phyloP scores from a whole-genome alignment of 2,888 invertebrate genomes.

The Dryocosmus kuriphilus region DNA sequence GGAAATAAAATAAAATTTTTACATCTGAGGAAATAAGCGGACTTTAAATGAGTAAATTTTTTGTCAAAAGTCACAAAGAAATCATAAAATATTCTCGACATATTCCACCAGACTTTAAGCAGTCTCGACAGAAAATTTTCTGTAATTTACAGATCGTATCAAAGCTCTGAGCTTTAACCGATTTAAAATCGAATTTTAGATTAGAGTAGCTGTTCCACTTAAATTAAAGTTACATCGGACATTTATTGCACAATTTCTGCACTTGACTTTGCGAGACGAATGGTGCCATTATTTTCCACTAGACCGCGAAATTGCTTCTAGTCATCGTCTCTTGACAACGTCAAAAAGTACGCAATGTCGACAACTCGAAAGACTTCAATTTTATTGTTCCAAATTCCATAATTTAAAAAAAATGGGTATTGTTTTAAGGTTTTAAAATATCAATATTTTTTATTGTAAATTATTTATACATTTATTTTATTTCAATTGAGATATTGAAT shows the following conservation, averaged over 20 bases:
- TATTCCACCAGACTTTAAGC: not conserved
- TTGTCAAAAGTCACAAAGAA: not conserved
- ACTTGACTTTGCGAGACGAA: constrained; percentile 14
- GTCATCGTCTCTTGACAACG: not conserved
- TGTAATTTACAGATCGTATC: not conserved
- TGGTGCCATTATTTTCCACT: constrained; percentile 25
- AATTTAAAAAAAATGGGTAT: not conserved
- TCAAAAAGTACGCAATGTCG: not conserved
- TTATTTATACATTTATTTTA: not conserved
- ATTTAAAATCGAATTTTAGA: constrained; percentile 2
- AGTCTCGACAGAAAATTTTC: not conserved
- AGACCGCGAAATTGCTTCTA: constrained; percentile 8
- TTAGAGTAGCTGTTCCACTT: constrained; percentile 13
- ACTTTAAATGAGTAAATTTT: not conserved
- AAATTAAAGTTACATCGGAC: constrained; percentile 16
- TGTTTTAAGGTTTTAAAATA: not conserved
- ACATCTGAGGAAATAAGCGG: too few species aligned
- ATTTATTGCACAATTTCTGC: constrained; percentile 12
- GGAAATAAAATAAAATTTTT: too few species aligned
- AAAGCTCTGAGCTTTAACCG: not conserved
- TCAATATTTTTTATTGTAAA: not conserved
- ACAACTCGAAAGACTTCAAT: not conserved
- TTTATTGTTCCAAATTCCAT: not conserved
- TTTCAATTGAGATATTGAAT: too few species aligned
- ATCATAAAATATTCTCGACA: not conserved